Percentiles rank a stretch among this genome's conserved stretches.
phyloP scores from a whole-genome alignment of 2,113 vertebrate genomes.

The Ciconia boyciana region DNA sequence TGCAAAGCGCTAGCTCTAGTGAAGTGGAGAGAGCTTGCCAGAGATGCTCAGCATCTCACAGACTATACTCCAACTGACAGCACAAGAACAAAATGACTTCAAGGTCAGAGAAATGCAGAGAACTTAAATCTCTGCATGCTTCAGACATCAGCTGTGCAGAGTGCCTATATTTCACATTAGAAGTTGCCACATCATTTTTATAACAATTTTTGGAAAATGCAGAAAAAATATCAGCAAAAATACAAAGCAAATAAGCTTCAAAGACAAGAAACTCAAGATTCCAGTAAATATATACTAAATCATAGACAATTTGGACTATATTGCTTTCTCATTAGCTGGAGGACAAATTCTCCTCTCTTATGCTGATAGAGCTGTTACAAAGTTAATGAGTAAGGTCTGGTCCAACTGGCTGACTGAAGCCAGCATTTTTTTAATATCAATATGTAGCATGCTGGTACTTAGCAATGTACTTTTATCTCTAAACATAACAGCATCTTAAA shows the following conservation, averaged over 20 bases:
- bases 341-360: slow-evolving; percentile 12
- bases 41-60: not conserved
- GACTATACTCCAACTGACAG: slow-evolving; percentile 1
- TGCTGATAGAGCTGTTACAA: not conserved
- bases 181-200: not conserved
- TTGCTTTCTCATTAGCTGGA: not conserved
- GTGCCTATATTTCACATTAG: not conserved
- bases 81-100: not conserved
- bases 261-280: not conserved
- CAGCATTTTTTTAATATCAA: not conserved
- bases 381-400: slow-evolving; percentile 8
- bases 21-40: slow-evolving; percentile 21
- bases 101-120: slow-evolving; percentile 27
- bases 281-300: not conserved
- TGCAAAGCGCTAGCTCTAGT: not conserved
- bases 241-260: not conserved
- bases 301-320: not conserved
- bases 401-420: not conserved
- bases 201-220: not conserved
- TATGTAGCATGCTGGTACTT: not conserved
- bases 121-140: not conserved
- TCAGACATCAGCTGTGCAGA: not conserved
- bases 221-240: not conserved
- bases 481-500: not conserved
- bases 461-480: not conserved